Evolutionary conservation across 2,113 vertebrate genomes (phyloP).

Genomic region (Rhinopithecus roxellana): DNA sequence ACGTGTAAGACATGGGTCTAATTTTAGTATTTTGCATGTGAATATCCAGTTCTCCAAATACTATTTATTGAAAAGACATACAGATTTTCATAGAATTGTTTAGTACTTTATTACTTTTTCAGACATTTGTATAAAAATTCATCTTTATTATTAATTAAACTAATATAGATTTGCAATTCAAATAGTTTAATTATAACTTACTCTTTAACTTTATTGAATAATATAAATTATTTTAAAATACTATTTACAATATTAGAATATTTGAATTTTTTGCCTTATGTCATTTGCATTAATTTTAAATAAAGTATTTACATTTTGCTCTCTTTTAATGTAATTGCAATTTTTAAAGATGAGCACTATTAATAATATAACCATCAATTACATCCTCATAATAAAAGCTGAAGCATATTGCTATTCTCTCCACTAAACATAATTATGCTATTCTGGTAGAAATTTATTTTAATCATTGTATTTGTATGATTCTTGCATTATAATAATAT

Average conservation of each 20-base stretch:
- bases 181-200: background rate
- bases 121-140: background rate
- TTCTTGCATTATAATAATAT: background rate
- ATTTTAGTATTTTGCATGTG: background rate
- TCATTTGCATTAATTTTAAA: background rate
- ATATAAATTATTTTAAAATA: background rate
- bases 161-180: background rate
- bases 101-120: background rate
- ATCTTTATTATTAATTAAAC: background rate
- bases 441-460: background rate
- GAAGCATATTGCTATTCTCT: background rate
- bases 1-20: background rate
- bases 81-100: background rate
- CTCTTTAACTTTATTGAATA: background rate
- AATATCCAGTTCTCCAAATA: background rate
- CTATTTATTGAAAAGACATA: background rate
- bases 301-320: background rate
- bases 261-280: background rate
- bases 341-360: background rate
- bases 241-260: background rate
- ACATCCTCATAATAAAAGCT: background rate
- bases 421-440: background rate
- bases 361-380: background rate
- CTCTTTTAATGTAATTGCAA: background rate
- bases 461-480: background rate